Base-by-base conservation (phyloP, 1,140 invertebrate species). In the Eumaeus atala region DNA sequence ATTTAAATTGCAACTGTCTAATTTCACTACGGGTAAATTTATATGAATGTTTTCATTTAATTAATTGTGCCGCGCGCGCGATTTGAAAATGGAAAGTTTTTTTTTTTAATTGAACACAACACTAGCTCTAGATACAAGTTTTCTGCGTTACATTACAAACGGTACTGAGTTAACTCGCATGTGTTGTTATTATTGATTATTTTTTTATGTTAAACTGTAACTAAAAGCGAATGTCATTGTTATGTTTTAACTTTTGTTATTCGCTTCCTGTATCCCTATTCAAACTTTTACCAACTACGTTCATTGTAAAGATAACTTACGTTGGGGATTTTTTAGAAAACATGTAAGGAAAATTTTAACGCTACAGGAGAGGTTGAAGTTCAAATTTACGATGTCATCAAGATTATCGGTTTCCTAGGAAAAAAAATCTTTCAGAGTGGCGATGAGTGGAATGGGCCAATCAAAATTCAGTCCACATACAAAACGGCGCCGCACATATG, bases 131-230 rank as follows among this genome's bases (percentile, higher is more conserved):
- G 40, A 44, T 17, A 44, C 40, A 44, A 44, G 40, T 44, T 44
- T 44, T 44, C 40, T 14, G 14, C 40, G 9, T 44, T 16, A 16
- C 16, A 44, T 16, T 44, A 16, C 9, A 44, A 14, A 14, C 17
- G 12, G 14, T 16, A 44, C 40, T 44, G 40, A 44, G 17, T 44
- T 16, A 16, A 14, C 40, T 6, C 6, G 17, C 40, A 44, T 44
- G 40, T 16, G 12, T 40, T 44, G 40, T 44, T 44, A 9, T 44
- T 44, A 44, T 44, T 16, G 40, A 44, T 44, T 44, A 11, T 4
- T 44, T 44, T 16, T 44, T 44, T 7, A 12, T 40, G 38, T 14
- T n/a, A 40, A 40, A 44, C 12, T 44, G 14, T 44, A 44, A 44
- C 17, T 28, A 28, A 28, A 44, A 16, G 40, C 12, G 21, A 16